Conservation (phyloP, 2,888 invertebrate genomes). For the Ennomos erosarius region DNA sequence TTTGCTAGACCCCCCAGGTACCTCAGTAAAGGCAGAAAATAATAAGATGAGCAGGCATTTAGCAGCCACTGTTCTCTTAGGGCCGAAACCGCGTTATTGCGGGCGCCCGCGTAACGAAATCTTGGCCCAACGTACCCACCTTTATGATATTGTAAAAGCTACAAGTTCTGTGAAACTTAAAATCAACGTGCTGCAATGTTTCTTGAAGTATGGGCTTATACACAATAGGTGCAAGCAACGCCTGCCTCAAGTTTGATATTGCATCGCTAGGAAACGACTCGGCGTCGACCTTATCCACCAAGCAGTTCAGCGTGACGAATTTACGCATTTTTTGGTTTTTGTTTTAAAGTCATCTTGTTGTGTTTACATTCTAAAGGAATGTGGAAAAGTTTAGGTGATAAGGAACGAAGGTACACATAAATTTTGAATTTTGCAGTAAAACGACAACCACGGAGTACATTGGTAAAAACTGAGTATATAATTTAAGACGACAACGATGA, state of each 20-base stretch:
- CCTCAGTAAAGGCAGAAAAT: no score
- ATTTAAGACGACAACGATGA: no score
- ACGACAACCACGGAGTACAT: no score
- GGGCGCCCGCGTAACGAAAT: no score
- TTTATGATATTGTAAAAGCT: constrained; percentile 63
- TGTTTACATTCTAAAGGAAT: constrained; percentile 31
- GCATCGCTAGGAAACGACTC: constrained; percentile 64
- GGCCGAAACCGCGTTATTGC: no score
- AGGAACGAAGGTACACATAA: no score
- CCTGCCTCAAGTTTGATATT: constrained; percentile 64
- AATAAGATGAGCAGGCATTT: no score
- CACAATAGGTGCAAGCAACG: constrained; percentile 58
- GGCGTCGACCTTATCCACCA: constrained; percentile 60
- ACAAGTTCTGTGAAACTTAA: constrained; percentile 70
- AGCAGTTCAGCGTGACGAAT: constrained; percentile 64
- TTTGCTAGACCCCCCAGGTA: no score
- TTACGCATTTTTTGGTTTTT: constrained; percentile 69
- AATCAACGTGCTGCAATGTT: constrained; percentile 65
- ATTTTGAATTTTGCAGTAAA: no score
- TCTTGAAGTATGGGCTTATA: constrained; percentile 65
- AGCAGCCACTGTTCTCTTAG: no score
- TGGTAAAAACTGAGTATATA: no score
- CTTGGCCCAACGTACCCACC: constrained; percentile 51
- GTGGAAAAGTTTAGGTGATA: background rate
- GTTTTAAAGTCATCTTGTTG: constrained; percentile 44